Conservation (phyloP, 2,113 vertebrate species). For the Tricholaema leucomelas region DNA sequence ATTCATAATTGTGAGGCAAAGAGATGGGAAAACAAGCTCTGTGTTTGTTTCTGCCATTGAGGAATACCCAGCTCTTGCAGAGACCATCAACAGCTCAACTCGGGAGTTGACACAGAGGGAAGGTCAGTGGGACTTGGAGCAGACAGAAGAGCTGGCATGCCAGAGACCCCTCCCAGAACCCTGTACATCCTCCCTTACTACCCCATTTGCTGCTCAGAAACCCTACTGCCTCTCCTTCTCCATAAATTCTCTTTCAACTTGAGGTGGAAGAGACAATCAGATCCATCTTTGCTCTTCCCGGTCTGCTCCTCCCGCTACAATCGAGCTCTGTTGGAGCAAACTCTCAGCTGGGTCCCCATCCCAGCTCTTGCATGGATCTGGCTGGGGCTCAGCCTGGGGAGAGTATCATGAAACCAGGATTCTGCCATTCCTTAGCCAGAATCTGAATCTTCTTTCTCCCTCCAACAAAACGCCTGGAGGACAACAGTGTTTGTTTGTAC, state of each 20-base stretch:
- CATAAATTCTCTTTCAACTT: neutral
- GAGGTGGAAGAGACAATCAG: neutral
- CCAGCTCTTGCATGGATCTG: neutral
- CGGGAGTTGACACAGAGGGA: neutral
- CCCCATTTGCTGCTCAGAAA: neutral
- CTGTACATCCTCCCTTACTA: neutral
- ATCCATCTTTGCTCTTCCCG: neutral
- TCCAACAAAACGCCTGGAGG: neutral
- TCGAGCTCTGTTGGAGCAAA: neutral
- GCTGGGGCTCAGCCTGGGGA: neutral
- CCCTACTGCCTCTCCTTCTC: neutral
- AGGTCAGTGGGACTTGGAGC: neutral
- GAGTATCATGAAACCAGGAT: neutral
- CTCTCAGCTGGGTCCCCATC: neutral
- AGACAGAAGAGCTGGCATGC: neutral
- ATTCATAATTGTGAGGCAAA: neutral
- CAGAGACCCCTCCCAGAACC: neutral
- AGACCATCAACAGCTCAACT: neutral
- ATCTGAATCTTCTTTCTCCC: neutral
- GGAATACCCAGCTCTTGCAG: neutral
- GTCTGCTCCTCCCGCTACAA: neutral
- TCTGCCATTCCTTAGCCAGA: neutral
- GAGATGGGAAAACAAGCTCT: rapidly evolving
- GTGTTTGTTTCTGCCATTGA: neutral
- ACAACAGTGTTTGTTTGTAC: neutral